phyloP scores from a whole-genome alignment of 1,140 invertebrate genomes.

The Aphelenchoides fujianensis region DNA sequence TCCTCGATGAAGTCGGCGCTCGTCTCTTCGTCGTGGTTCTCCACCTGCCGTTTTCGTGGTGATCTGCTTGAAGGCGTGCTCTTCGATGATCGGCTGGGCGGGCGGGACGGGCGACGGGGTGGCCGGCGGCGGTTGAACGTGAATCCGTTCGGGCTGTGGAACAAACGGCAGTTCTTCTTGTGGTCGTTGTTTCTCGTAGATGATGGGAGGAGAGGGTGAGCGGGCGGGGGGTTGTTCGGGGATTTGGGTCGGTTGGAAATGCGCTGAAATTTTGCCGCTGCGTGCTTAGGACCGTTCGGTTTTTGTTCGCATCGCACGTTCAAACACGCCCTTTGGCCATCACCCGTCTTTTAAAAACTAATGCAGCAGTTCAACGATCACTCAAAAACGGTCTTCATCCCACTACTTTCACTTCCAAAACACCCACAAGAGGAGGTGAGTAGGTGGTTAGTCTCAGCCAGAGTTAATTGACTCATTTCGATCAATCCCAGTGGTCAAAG shows the following conservation, averaged over 20 bases:
- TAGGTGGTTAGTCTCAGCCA: no score
- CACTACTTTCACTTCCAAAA: background rate
- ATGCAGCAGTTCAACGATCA: no score
- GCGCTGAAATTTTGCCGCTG: conserved; percentile 2
- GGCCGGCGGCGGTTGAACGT: conserved; percentile 1
- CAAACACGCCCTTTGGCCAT: background rate
- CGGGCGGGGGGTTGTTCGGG: conserved; percentile 12
- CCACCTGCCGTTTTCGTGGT: conserved; percentile 60
- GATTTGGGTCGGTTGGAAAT: conserved; percentile 12
- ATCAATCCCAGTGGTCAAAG: no score
- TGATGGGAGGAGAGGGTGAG: conserved; percentile 4
- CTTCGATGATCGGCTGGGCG: conserved; percentile 59
- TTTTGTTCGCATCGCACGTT: background rate
- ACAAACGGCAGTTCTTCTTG: background rate
- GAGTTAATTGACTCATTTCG: no score
- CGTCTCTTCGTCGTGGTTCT: conserved; percentile 51
- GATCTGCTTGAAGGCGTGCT: conserved; percentile 62
- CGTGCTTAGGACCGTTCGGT: no score
- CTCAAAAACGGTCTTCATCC: background rate
- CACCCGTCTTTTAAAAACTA: no score
- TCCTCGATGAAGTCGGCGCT: conserved; percentile 37
- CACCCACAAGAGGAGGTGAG: conserved; percentile 3
- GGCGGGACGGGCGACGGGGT: conserved; percentile 41
- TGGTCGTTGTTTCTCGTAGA: conserved; percentile 1
- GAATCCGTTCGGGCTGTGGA: background rate